Percentiles rank a stretch among this genome's conserved stretches.
These are phyloP conservation scores for Lasioglossum baleicum DNA, from an alignment of 1,140 invertebrate genomes.

Conservation along the genomic window DNA sequence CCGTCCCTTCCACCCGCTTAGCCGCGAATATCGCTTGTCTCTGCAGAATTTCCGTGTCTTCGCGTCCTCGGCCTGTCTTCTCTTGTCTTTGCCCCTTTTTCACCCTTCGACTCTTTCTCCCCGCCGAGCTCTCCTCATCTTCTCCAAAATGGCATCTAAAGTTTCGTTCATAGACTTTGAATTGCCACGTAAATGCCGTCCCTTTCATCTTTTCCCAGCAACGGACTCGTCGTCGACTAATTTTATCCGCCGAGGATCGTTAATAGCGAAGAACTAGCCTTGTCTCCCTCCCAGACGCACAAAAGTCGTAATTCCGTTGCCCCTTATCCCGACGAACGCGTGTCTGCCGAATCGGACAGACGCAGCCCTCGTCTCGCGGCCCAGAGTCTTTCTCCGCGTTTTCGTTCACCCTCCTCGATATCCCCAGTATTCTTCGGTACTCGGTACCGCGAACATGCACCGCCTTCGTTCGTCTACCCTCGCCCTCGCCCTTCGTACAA, in stretches of 20 bases:
- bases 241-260: too few species aligned
- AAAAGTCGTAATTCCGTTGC: too few species aligned
- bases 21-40: constrained; percentile 54
- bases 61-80: constrained; percentile 7
- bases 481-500: not conserved
- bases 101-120: not conserved
- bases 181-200: too few species aligned
- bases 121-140: not conserved
- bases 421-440: not conserved
- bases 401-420: not conserved
- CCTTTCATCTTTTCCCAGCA: too few species aligned
- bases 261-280: too few species aligned
- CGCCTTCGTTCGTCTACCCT: not conserved
- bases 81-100: not conserved
- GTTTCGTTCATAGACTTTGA: too few species aligned
- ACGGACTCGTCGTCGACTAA: too few species aligned
- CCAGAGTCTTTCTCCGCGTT: not conserved
- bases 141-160: too few species aligned
- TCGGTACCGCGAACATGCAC: not conserved
- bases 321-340: too few species aligned
- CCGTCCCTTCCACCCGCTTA: constrained; percentile 21
- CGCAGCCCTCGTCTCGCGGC: too few species aligned
- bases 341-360: too few species aligned
- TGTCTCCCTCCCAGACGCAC: too few species aligned
- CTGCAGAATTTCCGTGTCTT: constrained; percentile 50